A percentile compares a stretch with the other conserved stretches of the same genome.
phyloP scores from a whole-genome alignment of 2,797 vertebrate genomes.

The Arnoldichthys spilopterus region DNA sequence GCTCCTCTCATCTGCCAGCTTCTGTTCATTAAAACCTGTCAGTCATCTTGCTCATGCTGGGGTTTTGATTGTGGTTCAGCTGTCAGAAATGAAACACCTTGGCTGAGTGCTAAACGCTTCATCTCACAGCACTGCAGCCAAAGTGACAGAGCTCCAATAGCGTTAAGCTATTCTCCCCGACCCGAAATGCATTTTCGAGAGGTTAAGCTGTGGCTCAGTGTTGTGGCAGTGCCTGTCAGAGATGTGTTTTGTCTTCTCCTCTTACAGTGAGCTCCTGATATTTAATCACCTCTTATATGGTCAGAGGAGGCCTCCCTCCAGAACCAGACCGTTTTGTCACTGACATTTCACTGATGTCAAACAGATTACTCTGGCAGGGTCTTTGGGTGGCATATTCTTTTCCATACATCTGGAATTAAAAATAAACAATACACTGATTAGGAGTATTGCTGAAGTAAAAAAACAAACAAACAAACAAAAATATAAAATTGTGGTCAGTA shows the following conservation, averaged over 20 bases:
- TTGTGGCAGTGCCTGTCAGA: constrained; percentile 60
- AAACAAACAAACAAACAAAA: neutral
- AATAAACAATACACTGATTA: constrained; percentile 1
- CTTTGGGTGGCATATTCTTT: neutral
- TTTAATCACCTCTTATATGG: constrained; percentile 56
- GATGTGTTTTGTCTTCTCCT: constrained; percentile 56
- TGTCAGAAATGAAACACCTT: constrained; percentile 78
- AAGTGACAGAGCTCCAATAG: constrained; percentile 59
- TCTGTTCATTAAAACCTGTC: constrained; percentile 76
- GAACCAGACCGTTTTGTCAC: constrained; percentile 36
- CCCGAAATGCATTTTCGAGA: constrained; percentile 57
- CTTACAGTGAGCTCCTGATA: constrained; percentile 52
- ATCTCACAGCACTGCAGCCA: constrained; percentile 50
- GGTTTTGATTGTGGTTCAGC: constrained; percentile 66
- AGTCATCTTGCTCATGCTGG: constrained; percentile 73
- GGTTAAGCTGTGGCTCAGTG: constrained; percentile 56
- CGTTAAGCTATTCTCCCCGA: constrained; percentile 62
- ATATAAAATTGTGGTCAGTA: neutral
- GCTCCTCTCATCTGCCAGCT: constrained; percentile 36
- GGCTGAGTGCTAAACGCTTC: constrained; percentile 55
- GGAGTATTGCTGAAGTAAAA: neutral
- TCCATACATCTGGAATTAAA: neutral
- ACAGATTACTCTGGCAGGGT: constrained; percentile 23
- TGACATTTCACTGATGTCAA: constrained; percentile 19
- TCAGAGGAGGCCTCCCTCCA: constrained; percentile 39